Base-by-base conservation (phyloP, 2,113 vertebrate genomes). In the Emydura subglobosa region DNA sequence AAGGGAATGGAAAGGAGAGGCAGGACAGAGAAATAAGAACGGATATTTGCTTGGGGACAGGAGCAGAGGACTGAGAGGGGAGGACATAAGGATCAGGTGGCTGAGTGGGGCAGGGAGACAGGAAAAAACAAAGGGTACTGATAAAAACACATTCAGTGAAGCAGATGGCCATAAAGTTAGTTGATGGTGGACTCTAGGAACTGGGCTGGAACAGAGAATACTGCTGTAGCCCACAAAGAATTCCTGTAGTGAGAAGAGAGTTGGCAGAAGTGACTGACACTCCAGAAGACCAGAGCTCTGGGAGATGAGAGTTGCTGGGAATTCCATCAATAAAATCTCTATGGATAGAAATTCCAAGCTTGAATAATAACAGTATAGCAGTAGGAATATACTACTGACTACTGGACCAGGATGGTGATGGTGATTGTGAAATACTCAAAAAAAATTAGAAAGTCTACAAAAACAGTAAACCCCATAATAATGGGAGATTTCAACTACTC, bases 41-140 rank as follows among this genome's bases (percentile, higher is more conserved):
- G 57, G 0, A 10, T 31, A 82, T 14, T 50, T 7, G 13, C 8
- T 24, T 0, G 0, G 80, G 76, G 76, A 86, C 1, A 0, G 34
- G 59, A 55, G 87, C 39, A 76, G n/a, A 76, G 72, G 34, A n/a
- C 6, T 3, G n/a, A 76, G 7, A n/a, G 11, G 42, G 1, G 76
- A 61, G 81, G 88, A 65, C 21, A 29, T 2, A 22, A 81, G 27
- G 27, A 55, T 47, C 47, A 76, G 1, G 0, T 53, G 34, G 54
- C 65, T 65, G 19, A 3, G 19, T n/a, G 42, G 29, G 42, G 31
- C 1, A 2, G 17, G 42, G 76, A 51, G 42, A 31, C 1, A 2
- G 13, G 42, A 61, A 92, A 50, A 42, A 47, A 31, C 21, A 16
- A 57, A 13, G 4, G 1, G 44, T 72, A 34, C 44, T 47, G 50